These are phyloP conservation scores for Merodon equestris DNA, from an alignment of 2,888 invertebrate species.

Conservation along the genomic window DNA sequence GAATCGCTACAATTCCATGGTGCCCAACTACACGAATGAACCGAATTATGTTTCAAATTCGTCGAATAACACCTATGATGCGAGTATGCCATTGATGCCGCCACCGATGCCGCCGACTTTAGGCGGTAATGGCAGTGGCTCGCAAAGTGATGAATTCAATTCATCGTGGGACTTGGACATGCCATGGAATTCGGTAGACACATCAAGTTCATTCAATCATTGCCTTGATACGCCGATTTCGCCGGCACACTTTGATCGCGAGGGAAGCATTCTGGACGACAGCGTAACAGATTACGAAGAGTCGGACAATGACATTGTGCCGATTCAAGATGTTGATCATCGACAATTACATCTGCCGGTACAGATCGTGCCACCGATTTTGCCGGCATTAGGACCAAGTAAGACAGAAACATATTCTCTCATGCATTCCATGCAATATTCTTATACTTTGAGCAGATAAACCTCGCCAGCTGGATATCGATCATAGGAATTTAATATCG, in stretches of 20 bases:
- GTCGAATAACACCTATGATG: slow-evolving; percentile 62
- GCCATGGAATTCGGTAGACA: slow-evolving; percentile 77
- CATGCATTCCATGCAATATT: background rate
- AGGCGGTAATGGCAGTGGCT: slow-evolving; percentile 45
- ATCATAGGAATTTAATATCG: slow-evolving; percentile 91
- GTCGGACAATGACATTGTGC: slow-evolving; percentile 78
- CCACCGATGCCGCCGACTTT: slow-evolving; percentile 75
- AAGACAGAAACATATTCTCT: background rate
- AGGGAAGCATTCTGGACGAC: slow-evolving; percentile 78
- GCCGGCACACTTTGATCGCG: slow-evolving; percentile 83
- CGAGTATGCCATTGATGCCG: slow-evolving; percentile 74
- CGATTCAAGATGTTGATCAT: slow-evolving; percentile 81
- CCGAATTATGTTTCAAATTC: slow-evolving; percentile 62
- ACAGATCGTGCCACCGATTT: slow-evolving; percentile 77
- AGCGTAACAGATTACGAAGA: slow-evolving; percentile 83
- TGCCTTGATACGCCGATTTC: slow-evolving; percentile 83
- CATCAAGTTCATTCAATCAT: slow-evolving; percentile 77
- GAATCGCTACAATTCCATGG: slow-evolving; percentile 67
- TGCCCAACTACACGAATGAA: slow-evolving; percentile 69
- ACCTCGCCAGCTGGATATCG: slow-evolving; percentile 83
- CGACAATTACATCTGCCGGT: slow-evolving; percentile 80
- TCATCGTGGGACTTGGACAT: slow-evolving; percentile 79
- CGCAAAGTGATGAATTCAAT: slow-evolving; percentile 74
- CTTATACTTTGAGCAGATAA: slow-evolving; percentile 71
- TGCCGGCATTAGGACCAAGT: slow-evolving; percentile 42